Conservation (phyloP, 2,113 vertebrate genomes). For the Mesitornis unicolor region DNA sequence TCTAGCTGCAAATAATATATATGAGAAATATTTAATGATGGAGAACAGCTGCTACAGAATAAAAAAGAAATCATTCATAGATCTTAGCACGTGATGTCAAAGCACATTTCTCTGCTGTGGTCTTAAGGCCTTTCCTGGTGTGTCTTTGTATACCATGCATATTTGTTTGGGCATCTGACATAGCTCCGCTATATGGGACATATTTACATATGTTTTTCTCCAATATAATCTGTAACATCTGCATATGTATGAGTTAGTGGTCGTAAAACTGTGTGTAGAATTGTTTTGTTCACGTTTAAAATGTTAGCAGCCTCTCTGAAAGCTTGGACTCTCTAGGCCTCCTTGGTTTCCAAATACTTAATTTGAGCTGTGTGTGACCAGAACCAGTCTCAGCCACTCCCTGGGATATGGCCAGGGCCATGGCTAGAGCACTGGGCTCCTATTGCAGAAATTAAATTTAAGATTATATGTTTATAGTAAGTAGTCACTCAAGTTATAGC, state of each 20-base stretch:
- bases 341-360: not conserved
- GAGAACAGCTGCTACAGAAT: conserved; percentile 17
- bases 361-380: not conserved
- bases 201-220: not conserved
- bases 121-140: conserved; percentile 22
- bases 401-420: not conserved
- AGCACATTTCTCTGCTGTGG: not conserved
- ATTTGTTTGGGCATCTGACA: conserved; percentile 1
- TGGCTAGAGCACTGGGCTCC: not conserved
- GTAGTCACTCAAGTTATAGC: not conserved
- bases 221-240: not conserved
- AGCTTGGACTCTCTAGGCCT: not conserved
- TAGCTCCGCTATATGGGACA: not conserved
- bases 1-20: not conserved
- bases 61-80: not conserved
- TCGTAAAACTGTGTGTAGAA: not conserved
- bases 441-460: not conserved
- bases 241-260: not conserved
- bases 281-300: conserved; percentile 1
- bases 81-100: not conserved
- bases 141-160: conserved; percentile 39
- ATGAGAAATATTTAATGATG: not conserved
- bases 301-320: not conserved
- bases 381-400: not conserved
- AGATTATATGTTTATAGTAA: not conserved